Evolutionary conservation across 2,888 invertebrate species (phyloP).

Genomic region (Lymantria dispar): DNA sequence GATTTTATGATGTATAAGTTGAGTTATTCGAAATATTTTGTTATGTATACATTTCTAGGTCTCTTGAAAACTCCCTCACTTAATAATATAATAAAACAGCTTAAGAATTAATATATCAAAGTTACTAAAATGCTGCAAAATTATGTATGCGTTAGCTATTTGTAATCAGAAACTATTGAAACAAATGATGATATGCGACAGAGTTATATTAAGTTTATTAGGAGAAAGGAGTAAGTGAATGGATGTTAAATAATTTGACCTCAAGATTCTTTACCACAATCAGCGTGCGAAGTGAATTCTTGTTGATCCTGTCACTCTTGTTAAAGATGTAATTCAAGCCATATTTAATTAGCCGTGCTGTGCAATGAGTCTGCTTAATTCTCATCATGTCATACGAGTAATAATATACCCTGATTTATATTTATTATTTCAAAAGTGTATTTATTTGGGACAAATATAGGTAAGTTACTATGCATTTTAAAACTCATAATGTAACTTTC

Average conservation of each 20-base stretch:
- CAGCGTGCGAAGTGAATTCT: constrained; percentile 73
- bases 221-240: constrained; percentile 42
- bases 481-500: too few species aligned
- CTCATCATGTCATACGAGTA: not conserved
- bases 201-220: constrained; percentile 30
- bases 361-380: constrained; percentile 35
- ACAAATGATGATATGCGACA: constrained; percentile 23
- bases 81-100: constrained; percentile 12
- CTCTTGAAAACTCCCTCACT: too few species aligned
- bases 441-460: too few species aligned
- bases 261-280: constrained; percentile 69
- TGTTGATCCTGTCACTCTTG: constrained; percentile 61
- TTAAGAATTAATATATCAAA: constrained; percentile 35
- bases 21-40: too few species aligned
- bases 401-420: too few species aligned
- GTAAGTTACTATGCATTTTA: too few species aligned
- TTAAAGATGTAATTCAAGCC: constrained; percentile 67
- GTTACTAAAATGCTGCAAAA: too few species aligned
- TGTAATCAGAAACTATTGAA: constrained; percentile 44
- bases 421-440: too few species aligned
- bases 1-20: too few species aligned
- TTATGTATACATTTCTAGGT: too few species aligned
- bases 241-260: constrained; percentile 71
- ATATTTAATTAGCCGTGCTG: constrained; percentile 55
- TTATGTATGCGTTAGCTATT: constrained; percentile 39